Conservation (phyloP, 2,113 vertebrate genomes). For the Scomber colias region DNA sequence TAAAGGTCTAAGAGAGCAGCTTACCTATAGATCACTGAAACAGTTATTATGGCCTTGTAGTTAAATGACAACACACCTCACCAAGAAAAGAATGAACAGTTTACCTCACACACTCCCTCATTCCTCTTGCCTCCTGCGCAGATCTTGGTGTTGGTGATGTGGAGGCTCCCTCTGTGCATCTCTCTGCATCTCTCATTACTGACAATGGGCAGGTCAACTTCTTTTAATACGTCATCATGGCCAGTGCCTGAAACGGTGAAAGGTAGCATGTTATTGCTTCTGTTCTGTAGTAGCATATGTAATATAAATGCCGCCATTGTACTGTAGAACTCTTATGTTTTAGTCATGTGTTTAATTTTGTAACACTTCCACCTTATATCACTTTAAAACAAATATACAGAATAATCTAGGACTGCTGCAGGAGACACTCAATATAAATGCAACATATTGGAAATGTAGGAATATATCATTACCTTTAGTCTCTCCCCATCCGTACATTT, state of each 20-base stretch:
- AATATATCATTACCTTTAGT: constrained; percentile 90
- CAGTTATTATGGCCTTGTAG: neutral
- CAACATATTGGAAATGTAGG: neutral
- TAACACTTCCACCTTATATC: neutral
- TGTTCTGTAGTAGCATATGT: neutral
- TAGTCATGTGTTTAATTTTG: neutral
- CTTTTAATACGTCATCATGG: constrained; percentile 90
- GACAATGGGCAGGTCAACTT: constrained; percentile 90
- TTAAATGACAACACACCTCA: constrained; percentile 26
- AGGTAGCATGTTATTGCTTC: constrained; percentile 11
- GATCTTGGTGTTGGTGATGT: constrained; percentile 92
- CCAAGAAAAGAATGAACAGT: constrained; percentile 27
- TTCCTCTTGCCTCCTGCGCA: constrained; percentile 92
- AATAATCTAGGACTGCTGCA: constrained; percentile 9
- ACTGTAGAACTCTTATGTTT: neutral
- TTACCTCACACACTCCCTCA: constrained; percentile 98
- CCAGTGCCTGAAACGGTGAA: constrained; percentile 85
- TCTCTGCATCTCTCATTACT: constrained; percentile 91
- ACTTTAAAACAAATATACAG: neutral
- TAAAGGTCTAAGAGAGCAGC: neutral
- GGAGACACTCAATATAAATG: constrained; percentile 27
- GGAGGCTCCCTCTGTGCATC: constrained; percentile 91
- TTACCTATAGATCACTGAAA: neutral
- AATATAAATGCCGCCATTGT: neutral
- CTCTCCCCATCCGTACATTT: constrained; percentile 97